Percentiles rank a stretch among this genome's conserved stretches.
phyloP scores from a whole-genome alignment of 30 jellyfish, hydroid and myxozoan genomes.

The Aurelia sp. region DNA sequence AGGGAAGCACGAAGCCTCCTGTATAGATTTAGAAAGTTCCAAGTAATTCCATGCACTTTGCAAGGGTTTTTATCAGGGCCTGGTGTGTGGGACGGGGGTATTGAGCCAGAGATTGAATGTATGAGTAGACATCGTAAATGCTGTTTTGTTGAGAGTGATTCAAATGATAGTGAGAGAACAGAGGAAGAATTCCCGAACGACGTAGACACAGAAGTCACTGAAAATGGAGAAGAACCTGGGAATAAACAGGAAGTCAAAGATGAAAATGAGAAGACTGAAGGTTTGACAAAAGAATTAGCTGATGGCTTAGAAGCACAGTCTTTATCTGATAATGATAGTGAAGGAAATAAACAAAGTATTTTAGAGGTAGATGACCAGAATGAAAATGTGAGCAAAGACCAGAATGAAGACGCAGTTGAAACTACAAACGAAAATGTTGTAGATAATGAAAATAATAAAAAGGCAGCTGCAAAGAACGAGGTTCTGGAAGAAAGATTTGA shows the following conservation, averaged over 20 bases:
- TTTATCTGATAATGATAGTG: too few relatives aligned
- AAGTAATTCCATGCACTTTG: slow-evolving; percentile 88
- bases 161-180: background rate
- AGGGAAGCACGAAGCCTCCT: slow-evolving; percentile 88
- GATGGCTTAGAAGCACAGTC: too few relatives aligned
- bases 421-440: background rate
- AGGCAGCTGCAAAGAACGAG: background rate
- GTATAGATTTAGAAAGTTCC: slow-evolving; percentile 76
- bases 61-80: slow-evolving; percentile 80
- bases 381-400: too few relatives aligned
- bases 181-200: background rate
- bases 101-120: slow-evolving; percentile 92
- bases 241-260: too few relatives aligned
- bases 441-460: background rate
- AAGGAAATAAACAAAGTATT: too few relatives aligned
- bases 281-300: too few relatives aligned
- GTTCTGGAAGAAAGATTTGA: background rate
- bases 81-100: slow-evolving; percentile 99
- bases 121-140: slow-evolving; percentile 74
- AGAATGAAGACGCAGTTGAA: background rate
- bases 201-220: background rate
- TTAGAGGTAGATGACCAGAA: too few relatives aligned
- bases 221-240: background rate
- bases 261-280: too few relatives aligned
- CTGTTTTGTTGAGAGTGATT: slow-evolving; percentile 37